Evolutionary conservation across 2,113 vertebrate genomes (phyloP), one percentile per base, ranked within the genome.

Genomic region (Bos indicus): DNA sequence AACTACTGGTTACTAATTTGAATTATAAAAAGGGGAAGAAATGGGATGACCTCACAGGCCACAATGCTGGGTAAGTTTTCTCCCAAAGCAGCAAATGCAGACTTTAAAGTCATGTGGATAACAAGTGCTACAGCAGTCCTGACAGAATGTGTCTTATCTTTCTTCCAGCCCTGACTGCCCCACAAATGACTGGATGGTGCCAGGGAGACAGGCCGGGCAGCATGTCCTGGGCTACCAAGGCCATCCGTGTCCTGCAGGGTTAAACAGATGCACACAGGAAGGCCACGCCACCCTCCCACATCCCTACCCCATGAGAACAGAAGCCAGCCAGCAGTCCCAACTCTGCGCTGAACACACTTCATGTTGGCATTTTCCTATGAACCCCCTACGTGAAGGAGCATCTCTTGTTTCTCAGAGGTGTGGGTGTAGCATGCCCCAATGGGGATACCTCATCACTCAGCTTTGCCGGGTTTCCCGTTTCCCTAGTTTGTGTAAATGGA

Each of bases 371-470:
- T 71, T 52, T 94, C 83, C 57, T 59, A 10, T 10, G 10, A 93
- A 84, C 8, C 60, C 43, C 26, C 15, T 6, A 43, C 6, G 36
- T 74, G 48, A 6, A 43, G 5, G 10, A 12, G 28, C 78, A 51
- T 21, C 78, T 21, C 0, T 3, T 2, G 78, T 21, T 51, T 11
- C 77, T 93, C 92, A 92, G 80, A 83, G 51, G 92, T 16, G 9
- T 8, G 64, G 28, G 2, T 3, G 8, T 86, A 71, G 67, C 36
- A 71, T 0, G 0, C 25, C 87, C 62, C 77, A 71, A 2, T 1
- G 11, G 67, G 77, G 54, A 30, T 26, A 83, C 74, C 43, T 74
- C 36, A 13, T 0, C 1, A 25, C 17, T 71, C 0, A 7, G 15
- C 25, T 8, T 1, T 43, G 56, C 90, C 9, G 91, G 88, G 60